Base-by-base conservation (phyloP, 2,113 vertebrate genomes). In the Corythornis madagascariensis region DNA sequence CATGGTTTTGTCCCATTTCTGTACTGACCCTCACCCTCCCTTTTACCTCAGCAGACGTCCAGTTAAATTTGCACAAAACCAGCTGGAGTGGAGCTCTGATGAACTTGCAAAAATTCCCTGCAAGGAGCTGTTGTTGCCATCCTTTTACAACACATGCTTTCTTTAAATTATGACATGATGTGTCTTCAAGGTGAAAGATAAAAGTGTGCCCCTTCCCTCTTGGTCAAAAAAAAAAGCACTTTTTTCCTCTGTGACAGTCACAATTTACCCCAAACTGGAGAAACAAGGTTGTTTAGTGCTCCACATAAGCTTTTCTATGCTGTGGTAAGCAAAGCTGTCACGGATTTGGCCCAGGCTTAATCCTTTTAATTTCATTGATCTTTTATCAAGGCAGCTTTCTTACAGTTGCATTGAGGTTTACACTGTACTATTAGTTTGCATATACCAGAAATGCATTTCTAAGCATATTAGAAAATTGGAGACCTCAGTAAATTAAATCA, bases 361-460 rank as follows among this genome's bases (percentile, higher is more conserved):
- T 96, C 93, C 90, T 92, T 96, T 94, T 96, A 96, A 96, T 95
- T 96, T 94, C 94, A 96, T 21, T 93, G 94, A 96, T 96, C 93
- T 95, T 96, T 95, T 95, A 95, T 94, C 93, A 90, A 81, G 80
- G 90, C 86, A 86, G 83, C 57, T 86, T 96, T 95, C 86, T 88
- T 95, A 91, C 57, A 86, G 79, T 45, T 88, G 76, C 90, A 81
- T 64, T 71, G 50, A 81, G 83, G 86, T 95, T 92, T 96, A 84
- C 1, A 0, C 48, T 72, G 48, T 67, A 90, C 40, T 83, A 43
- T 55, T 96, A 12, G 42, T 96, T 95, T 95, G 88, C 92, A 92
- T 94, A 93, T 52, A 94, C 20, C 81, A 96, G 83, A 90, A 93
- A 90, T 94, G 83, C 92, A 95, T 79, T 96, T 93, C 88, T 94